Evolutionary conservation across 2,113 vertebrate genomes (phyloP).

Genomic region (Sinocyclocheilus grahami): DNA sequence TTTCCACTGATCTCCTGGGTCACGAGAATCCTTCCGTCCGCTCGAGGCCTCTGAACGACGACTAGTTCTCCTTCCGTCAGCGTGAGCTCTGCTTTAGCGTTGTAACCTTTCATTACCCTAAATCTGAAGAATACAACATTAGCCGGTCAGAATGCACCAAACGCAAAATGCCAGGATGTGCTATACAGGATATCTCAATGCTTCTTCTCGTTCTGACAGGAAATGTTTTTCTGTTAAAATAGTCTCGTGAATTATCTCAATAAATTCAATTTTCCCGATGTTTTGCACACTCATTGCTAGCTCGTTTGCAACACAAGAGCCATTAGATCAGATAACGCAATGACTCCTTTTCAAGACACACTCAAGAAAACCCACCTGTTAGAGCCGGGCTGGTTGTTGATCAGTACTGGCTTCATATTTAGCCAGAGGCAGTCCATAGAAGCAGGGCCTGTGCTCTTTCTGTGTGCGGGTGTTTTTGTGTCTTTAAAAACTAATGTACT

Average conservation of each 20-base stretch:
- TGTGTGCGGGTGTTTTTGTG: constrained; percentile 74
- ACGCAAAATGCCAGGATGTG: no score
- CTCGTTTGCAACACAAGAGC: neutral
- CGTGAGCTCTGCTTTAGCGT: no score
- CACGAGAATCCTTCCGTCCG: no score
- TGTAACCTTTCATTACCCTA: no score
- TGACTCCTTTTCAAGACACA: neutral
- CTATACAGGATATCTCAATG: no score
- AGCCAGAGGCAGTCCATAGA: constrained; percentile 63
- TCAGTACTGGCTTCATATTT: constrained; percentile 61
- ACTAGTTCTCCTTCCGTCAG: no score
- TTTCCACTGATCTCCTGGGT: no score
- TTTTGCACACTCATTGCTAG: neutral
- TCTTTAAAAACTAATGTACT: constrained; percentile 81
- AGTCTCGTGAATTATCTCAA: neutral
- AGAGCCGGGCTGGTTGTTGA: constrained; percentile 78
- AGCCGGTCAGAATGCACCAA: no score
- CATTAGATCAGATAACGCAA: constrained; percentile 8
- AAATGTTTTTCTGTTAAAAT: no score
- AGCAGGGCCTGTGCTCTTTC: constrained; percentile 68
- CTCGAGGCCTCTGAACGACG: no score
- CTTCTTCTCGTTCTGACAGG: no score
- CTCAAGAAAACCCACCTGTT: constrained; percentile 62
- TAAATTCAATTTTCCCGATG: neutral
- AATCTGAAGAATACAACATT: no score